Conservation (phyloP, 2,113 vertebrate species). For the Chaetorhynchus papuensis region DNA sequence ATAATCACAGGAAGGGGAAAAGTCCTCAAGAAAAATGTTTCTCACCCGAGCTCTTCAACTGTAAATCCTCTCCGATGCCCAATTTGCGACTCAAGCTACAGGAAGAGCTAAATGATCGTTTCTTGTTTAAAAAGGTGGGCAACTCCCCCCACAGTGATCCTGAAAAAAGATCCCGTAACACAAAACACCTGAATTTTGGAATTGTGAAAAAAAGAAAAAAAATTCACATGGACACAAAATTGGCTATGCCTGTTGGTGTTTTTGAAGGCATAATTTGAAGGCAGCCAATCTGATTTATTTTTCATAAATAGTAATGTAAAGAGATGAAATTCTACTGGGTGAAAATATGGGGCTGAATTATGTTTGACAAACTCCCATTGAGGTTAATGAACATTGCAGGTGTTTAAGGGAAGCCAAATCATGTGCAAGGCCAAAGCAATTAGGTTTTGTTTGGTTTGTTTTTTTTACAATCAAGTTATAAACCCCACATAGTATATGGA, state of each 20-base stretch:
- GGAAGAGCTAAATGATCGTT: not conserved
- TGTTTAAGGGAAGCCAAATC: constrained; percentile 37
- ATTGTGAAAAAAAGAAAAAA: not conserved
- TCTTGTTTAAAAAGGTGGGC: not conserved
- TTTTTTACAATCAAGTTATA: constrained; percentile 38
- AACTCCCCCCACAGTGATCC: not conserved
- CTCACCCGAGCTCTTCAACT: not conserved
- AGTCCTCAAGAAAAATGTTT: not conserved
- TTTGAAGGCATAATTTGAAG: not conserved
- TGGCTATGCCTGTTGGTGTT: not conserved
- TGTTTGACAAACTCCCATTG: not conserved
- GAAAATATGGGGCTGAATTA: not conserved
- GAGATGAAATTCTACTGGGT: not conserved
- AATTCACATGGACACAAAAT: not conserved
- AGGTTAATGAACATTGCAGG: not conserved
- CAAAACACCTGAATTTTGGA: not conserved
- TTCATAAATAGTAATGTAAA: not conserved
- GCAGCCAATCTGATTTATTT: not conserved
- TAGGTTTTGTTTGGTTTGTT: not conserved
- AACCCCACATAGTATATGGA: not conserved
- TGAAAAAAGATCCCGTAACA: not conserved
- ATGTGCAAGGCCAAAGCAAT: constrained; percentile 42
- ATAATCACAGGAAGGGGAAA: not conserved
- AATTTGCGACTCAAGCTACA: not conserved
- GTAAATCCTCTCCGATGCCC: not conserved